Percentiles rank a stretch among this genome's conserved stretches.
Evolutionary conservation across 64 coral and sea anemone species (phyloP).

Genomic region (Pachyseris speciosa): DNA sequence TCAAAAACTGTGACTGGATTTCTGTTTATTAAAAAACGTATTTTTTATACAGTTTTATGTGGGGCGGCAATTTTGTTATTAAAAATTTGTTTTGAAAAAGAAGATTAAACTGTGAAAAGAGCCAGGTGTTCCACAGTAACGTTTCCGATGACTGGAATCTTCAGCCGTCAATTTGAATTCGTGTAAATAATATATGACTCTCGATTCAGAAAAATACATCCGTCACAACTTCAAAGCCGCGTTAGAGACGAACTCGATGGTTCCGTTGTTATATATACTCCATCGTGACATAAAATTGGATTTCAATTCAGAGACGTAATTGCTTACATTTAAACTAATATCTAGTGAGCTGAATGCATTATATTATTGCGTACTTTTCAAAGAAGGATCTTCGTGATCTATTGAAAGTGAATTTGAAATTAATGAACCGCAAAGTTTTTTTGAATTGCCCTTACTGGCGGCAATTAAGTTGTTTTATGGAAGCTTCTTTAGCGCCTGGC

Average conservation of each 20-base stretch:
- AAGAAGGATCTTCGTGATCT: not conserved
- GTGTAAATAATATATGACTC: not conserved
- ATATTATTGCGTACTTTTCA: not conserved
- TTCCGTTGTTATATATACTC: not conserved
- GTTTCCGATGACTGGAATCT: not conserved
- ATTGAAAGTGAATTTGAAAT: not conserved
- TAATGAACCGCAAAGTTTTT: constrained; percentile 19
- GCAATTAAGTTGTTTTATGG: not conserved
- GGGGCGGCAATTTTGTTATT: not conserved
- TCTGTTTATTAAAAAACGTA: not conserved
- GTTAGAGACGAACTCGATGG: not conserved
- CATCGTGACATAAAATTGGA: not conserved
- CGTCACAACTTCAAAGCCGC: not conserved
- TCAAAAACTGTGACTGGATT: not conserved
- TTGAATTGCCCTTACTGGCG: not conserved
- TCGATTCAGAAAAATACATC: not conserved
- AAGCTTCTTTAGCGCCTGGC: not conserved
- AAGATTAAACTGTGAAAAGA: not conserved
- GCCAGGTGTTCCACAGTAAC: not conserved
- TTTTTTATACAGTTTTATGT: not conserved
- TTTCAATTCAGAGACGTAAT: not conserved
- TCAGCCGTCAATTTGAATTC: not conserved
- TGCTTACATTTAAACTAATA: too few relatives aligned
- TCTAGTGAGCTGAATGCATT: not conserved
- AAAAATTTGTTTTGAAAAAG: not conserved